A percentile compares a stretch with the other conserved stretches of the same genome.
Evolutionary conservation across 2,113 vertebrate species (phyloP).

Genomic region (Myotis lucifugus): DNA sequence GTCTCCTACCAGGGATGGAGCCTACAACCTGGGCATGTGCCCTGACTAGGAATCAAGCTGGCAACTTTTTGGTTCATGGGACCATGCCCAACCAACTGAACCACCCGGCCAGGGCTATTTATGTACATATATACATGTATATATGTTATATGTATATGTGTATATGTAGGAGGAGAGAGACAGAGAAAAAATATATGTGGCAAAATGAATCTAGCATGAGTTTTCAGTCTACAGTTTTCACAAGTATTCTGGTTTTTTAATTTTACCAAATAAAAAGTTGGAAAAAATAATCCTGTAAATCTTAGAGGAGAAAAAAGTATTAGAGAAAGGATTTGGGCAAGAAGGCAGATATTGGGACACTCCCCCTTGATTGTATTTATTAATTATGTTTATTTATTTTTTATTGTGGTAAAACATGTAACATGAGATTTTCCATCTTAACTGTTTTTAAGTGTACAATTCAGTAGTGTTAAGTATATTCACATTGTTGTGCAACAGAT

Average conservation of each 20-base stretch:
- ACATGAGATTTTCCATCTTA: background rate
- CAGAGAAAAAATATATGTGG: background rate
- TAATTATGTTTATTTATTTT: background rate
- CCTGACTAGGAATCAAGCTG: background rate
- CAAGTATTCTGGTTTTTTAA: background rate
- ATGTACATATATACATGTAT: too few species aligned
- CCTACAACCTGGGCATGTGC: background rate
- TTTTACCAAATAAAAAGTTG: background rate
- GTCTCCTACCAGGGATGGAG: background rate
- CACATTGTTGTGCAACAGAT: background rate
- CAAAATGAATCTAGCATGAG: background rate
- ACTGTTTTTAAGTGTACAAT: background rate
- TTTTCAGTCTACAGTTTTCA: constrained; percentile 11
- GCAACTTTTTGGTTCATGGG: background rate
- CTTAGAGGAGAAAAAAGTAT: background rate
- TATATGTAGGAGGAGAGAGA: background rate
- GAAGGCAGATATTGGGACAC: background rate
- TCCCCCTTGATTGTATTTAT: background rate
- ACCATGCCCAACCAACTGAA: background rate
- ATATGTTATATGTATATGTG: background rate
- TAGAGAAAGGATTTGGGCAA: background rate
- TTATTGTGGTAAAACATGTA: background rate
- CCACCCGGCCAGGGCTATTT: background rate
- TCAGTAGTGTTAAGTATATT: background rate
- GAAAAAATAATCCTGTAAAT: background rate